These are phyloP conservation scores for Danaus plexippus DNA, from an alignment of 1,140 invertebrate genomes.

Conservation along the genomic window DNA sequence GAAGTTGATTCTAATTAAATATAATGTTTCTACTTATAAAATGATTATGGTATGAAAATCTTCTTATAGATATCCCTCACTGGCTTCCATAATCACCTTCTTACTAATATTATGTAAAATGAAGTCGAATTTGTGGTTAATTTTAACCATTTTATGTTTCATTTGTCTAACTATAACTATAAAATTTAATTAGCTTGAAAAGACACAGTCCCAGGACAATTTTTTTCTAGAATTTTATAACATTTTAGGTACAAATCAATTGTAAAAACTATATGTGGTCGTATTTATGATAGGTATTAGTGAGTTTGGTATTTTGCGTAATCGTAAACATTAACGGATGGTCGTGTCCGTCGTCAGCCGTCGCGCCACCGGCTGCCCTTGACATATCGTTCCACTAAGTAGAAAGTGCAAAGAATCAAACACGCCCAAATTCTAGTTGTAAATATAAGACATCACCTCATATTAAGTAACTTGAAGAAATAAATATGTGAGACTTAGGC, in stretches of 20 bases:
- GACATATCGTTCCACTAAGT: slow-evolving; percentile 48
- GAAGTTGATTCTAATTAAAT: slow-evolving; percentile 12
- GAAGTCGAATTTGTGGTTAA: too few relatives aligned
- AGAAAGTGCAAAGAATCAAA: slow-evolving; percentile 54
- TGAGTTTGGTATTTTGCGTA: slow-evolving; percentile 28
- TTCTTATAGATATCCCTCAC: slow-evolving; percentile 6
- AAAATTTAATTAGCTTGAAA: too few relatives aligned
- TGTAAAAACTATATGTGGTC: not conserved
- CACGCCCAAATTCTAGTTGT: slow-evolving; percentile 18
- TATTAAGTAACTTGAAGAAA: slow-evolving; percentile 1
- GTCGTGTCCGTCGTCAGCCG: slow-evolving; percentile 34
- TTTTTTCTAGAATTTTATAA: too few relatives aligned
- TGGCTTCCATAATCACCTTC: too few relatives aligned
- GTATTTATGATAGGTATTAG: slow-evolving; percentile 1
- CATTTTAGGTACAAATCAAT: too few relatives aligned
- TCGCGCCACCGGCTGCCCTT: slow-evolving; percentile 45
- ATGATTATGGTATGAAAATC: too few relatives aligned
- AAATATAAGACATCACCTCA: slow-evolving; percentile 9
- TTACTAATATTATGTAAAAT: too few relatives aligned
- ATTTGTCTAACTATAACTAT: too few relatives aligned
- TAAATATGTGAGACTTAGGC: not conserved
- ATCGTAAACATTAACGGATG: slow-evolving; percentile 36
- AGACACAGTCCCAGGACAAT: too few relatives aligned
- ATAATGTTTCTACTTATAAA: not conserved
- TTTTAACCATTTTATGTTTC: too few relatives aligned